These are phyloP conservation scores for Callinectes sapidus DNA, from an alignment of 2,888 invertebrate species.

Conservation along the genomic window DNA sequence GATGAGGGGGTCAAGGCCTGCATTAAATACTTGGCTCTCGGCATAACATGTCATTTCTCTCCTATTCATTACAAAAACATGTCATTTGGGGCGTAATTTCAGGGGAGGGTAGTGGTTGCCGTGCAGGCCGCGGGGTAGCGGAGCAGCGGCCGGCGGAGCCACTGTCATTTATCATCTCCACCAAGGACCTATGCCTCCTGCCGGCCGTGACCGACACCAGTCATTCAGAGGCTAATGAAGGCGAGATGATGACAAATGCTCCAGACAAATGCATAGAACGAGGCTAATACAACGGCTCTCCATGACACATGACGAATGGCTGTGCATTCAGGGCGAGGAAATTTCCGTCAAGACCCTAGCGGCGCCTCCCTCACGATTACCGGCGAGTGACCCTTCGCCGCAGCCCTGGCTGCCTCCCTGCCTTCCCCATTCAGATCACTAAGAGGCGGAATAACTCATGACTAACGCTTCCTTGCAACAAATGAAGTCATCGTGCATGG, in stretches of 20 bases:
- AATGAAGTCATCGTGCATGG: conserved; percentile 2
- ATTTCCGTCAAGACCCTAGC: background rate
- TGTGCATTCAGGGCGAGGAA: background rate
- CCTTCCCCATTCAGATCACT: background rate
- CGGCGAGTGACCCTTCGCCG: background rate
- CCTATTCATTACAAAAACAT: conserved; percentile 65
- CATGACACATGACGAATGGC: background rate
- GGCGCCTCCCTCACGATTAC: background rate
- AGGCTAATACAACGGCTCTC: background rate
- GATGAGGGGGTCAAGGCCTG: conserved; percentile 46
- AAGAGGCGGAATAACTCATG: conserved; percentile 6
- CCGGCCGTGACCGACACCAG: conserved; percentile 19
- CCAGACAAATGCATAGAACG: background rate
- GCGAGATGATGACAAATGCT: conserved; percentile 39
- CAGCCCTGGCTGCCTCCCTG: background rate
- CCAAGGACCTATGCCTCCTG: background rate
- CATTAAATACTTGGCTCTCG: conserved; percentile 50
- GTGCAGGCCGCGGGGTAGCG: conserved; percentile 7
- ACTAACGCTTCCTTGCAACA: background rate
- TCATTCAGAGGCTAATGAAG: conserved; percentile 41
- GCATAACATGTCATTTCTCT: conserved; percentile 61
- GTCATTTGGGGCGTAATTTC: conserved; percentile 63
- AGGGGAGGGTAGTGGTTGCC: conserved; percentile 18
- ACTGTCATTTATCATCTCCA: conserved; percentile 12
- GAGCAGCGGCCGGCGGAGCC: background rate